phyloP scores from a whole-genome alignment of 2,797 vertebrate genomes.

The Carapus acus region DNA sequence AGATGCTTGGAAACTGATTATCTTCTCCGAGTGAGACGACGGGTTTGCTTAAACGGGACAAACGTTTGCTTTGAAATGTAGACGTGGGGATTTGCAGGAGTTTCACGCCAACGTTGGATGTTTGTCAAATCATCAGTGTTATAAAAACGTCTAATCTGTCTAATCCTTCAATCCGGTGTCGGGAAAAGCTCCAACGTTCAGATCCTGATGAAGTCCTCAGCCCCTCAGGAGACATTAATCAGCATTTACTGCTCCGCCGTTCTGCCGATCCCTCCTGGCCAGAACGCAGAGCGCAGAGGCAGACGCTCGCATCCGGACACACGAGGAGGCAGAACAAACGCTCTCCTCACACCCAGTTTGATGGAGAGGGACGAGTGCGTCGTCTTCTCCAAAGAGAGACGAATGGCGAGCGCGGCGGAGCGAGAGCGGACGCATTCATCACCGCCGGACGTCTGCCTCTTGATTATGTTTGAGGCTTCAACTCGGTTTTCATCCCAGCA shows the following conservation, averaged over 20 bases:
- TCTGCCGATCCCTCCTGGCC: background rate
- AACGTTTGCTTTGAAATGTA: too few relatives aligned
- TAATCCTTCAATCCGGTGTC: background rate
- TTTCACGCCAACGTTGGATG: too few relatives aligned
- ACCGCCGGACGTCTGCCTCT: constrained; percentile 30
- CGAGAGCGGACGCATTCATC: constrained; percentile 46
- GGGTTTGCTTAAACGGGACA: too few relatives aligned
- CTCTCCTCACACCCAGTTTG: constrained; percentile 17
- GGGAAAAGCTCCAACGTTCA: background rate
- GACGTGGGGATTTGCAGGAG: too few relatives aligned
- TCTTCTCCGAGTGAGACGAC: too few relatives aligned
- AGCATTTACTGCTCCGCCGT: background rate
- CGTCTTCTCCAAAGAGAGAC: constrained; percentile 46
- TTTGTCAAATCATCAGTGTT: too few relatives aligned
- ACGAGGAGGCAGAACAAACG: constrained; percentile 9
- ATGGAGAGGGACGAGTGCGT: constrained; percentile 27
- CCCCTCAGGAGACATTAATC: constrained; percentile 12
- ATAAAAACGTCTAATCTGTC: too few relatives aligned
- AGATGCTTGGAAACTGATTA: too few relatives aligned
- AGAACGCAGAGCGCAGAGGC: background rate
- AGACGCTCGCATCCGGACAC: background rate
- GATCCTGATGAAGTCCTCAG: too few relatives aligned
- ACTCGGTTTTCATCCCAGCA: background rate
- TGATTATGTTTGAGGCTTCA: constrained; percentile 29
- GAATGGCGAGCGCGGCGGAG: constrained; percentile 41